Base-by-base conservation (phyloP, 2,797 vertebrate species). In the Sciurus carolinensis region DNA sequence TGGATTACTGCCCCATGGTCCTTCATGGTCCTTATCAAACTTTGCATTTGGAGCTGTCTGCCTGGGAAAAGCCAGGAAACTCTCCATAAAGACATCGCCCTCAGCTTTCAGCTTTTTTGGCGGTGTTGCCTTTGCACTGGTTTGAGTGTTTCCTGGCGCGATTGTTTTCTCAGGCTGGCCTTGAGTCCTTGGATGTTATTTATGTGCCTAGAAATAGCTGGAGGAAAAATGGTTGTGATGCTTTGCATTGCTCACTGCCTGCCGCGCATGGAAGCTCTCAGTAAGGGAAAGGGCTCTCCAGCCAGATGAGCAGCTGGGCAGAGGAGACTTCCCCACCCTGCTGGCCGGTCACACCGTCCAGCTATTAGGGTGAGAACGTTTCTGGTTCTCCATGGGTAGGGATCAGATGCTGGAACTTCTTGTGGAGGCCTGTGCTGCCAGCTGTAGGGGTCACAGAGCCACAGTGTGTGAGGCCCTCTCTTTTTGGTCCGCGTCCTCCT, bases 101-200 rank as follows among this genome's bases (percentile, higher is more conserved):
- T 94, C 91, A 52, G 47, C 89, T 95, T 91, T 95, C 91, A 86
- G 95, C 80, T 95, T 96, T 92, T 96, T 95, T 82, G 59, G 94
- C 85, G 81, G 5, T 59, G 73, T 96, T 94, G 95, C 96, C 50
- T 95, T 94, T n/a, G 30, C 67, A 47, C 67, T 91, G 79, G 94
- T 77, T 81, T 66, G 89, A 96, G 85, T 94, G 79, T 97, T 98
- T 98, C 97, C 97, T 98, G 97, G 88, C 92, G 84, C 1, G 3
- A 84, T 97, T 97, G 96, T 98, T 97, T 97, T 97, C 87, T 84
- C 79, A 96, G 75, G 91, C 91, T 97, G 97, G 85, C 97, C 96
- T 95, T 96, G 90, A 95, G 82, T 96, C 81, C 90, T 97, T 92
- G 86, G 62, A 92, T 97, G 96, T 96, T 97, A 79, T 94, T 97